These are phyloP conservation scores for Melanargia galathea DNA, from an alignment of 2,888 invertebrate species.

Conservation along the genomic window DNA sequence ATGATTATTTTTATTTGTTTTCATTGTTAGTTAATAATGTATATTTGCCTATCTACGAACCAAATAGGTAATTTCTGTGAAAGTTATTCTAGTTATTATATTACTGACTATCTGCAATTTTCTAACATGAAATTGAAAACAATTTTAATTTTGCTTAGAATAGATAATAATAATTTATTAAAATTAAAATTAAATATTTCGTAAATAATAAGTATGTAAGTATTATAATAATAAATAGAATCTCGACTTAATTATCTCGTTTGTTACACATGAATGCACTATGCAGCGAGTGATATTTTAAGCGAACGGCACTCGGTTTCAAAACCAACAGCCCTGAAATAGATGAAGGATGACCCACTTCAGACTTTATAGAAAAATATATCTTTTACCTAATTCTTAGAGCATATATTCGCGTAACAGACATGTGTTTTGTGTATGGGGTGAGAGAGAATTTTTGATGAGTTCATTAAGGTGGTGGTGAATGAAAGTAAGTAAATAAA, in stretches of 20 bases:
- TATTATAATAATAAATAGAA: not conserved
- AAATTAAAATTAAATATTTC: no score
- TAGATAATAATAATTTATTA: no score
- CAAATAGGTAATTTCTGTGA: no score
- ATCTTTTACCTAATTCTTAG: conserved; percentile 39
- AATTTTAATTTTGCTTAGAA: no score
- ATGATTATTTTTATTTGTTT: no score
- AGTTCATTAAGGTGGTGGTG: conserved; percentile 31
- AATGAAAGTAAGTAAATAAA: conserved; percentile 35
- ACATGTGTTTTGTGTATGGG: conserved; percentile 8
- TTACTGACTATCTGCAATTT: no score
- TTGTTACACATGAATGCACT: conserved; percentile 60
- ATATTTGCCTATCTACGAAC: no score
- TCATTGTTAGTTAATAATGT: no score
- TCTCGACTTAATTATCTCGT: conserved; percentile 45
- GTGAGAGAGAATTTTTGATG: conserved; percentile 31
- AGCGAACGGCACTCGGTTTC: conserved; percentile 64
- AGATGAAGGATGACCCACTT: conserved; percentile 73
- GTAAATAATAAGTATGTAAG: not conserved
- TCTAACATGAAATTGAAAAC: no score
- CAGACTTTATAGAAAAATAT: conserved; percentile 48
- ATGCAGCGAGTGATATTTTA: conserved; percentile 73
- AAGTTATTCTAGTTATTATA: no score
- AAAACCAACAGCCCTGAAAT: conserved; percentile 67
- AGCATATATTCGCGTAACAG: conserved; percentile 31